These are phyloP conservation scores for Strix aluco DNA, from an alignment of 2,113 vertebrate species.

Conservation along the genomic window DNA sequence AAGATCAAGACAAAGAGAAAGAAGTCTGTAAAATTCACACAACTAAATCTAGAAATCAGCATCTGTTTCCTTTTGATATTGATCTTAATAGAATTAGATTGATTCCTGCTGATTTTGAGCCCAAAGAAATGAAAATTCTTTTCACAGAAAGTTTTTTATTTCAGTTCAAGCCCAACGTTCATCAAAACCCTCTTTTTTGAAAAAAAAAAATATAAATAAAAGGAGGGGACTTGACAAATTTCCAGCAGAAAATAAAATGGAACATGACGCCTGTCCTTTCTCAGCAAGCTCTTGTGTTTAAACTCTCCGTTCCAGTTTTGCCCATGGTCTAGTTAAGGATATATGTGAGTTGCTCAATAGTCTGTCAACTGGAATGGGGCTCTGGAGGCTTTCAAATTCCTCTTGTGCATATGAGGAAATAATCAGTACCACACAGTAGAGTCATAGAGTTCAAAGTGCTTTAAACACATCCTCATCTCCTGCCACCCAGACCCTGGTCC, in stretches of 20 bases:
- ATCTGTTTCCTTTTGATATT: background rate
- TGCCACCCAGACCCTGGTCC: background rate
- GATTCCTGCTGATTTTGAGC: background rate
- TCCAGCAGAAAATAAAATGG: background rate
- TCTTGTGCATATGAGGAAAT: background rate
- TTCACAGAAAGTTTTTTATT: background rate
- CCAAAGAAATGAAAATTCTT: background rate
- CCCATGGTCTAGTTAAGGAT: background rate
- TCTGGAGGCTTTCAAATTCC: background rate
- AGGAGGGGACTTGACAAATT: background rate
- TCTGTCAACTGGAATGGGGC: background rate
- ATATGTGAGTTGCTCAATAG: background rate
- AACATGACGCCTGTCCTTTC: background rate
- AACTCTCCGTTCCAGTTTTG: background rate
- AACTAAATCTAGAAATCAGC: background rate
- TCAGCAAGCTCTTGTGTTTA: background rate
- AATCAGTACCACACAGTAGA: background rate
- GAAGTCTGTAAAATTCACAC: background rate
- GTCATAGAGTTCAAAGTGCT: background rate
- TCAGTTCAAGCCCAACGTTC: background rate
- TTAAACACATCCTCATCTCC: background rate
- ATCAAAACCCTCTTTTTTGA: background rate
- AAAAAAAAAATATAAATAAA: background rate
- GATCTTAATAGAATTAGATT: background rate
- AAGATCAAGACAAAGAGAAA: background rate